Percentiles rank a stretch among this genome's conserved stretches.
phyloP scores from a whole-genome alignment of 2,113 vertebrate species.

The Aegotheles bennettii region DNA sequence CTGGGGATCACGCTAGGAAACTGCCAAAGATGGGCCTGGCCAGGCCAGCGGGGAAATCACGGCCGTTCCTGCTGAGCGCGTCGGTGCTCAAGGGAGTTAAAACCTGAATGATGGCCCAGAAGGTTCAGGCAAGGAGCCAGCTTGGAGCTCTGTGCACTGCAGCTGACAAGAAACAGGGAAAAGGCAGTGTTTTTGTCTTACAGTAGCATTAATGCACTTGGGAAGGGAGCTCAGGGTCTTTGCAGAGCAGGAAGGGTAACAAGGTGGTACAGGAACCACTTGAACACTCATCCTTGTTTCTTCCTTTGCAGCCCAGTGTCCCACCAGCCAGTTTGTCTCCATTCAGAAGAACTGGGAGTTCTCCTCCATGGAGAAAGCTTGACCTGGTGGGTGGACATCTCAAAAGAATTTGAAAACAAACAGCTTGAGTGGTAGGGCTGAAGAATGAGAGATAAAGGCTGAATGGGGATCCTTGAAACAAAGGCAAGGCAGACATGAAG shows the following conservation, averaged over 20 bases:
- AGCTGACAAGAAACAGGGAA: not conserved
- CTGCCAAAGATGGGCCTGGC: not conserved
- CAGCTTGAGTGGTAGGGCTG: not conserved
- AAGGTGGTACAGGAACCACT: not conserved
- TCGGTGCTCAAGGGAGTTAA: not conserved
- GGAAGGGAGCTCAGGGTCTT: not conserved
- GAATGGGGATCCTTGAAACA: not conserved
- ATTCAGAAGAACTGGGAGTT: not conserved
- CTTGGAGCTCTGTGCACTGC: not conserved
- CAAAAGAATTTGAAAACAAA: not conserved
- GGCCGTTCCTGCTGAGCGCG: not conserved
- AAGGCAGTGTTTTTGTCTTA: not conserved
- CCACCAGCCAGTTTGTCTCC: not conserved
- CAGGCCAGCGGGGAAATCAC: not conserved
- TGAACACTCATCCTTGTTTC: not conserved
- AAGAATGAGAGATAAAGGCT: not conserved
- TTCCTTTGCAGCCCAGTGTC: not conserved
- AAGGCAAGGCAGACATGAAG: not conserved
- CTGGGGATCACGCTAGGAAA: not conserved
- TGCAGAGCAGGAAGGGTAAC: not conserved
- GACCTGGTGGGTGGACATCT: not conserved
- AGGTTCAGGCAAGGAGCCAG: not conserved
- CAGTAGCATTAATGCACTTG: not conserved
- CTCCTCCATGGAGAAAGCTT: not conserved
- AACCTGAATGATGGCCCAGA: not conserved